Evolutionary conservation across 2,113 vertebrate genomes (phyloP).

Genomic region (Ceyx margarethae): DNA sequence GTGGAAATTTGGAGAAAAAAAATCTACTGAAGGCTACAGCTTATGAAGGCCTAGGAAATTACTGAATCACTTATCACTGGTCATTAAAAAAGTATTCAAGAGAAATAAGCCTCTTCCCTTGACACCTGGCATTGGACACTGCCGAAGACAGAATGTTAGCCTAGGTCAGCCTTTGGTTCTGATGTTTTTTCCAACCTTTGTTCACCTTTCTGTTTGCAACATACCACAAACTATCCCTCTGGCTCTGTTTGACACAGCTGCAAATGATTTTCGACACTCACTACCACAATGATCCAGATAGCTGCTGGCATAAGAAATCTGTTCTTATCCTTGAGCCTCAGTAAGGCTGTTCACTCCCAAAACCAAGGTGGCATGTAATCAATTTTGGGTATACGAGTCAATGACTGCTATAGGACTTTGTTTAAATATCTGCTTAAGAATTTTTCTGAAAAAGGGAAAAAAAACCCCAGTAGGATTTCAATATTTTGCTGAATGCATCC

Average conservation of each 20-base stretch:
- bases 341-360: not conserved
- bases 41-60: not conserved
- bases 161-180: not conserved
- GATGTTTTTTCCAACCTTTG: not conserved
- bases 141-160: not conserved
- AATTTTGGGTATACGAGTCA: not conserved
- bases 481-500: not conserved
- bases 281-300: not conserved
- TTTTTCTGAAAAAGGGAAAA: not conserved
- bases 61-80: not conserved
- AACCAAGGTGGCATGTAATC: fast-evolving
- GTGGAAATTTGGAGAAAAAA: not conserved
- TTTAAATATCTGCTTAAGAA: not conserved
- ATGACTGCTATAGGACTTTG: not conserved
- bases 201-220: not conserved
- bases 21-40: not conserved
- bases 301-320: not conserved
- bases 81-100: not conserved
- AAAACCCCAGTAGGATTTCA: not conserved
- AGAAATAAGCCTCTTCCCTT: not conserved
- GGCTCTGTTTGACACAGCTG: not conserved
- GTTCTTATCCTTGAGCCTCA: not conserved
- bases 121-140: not conserved
- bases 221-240: not conserved
- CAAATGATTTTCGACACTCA: not conserved